Base-by-base conservation (phyloP, 1,140 invertebrate genomes). In the Lordiphosa clarofinis region DNA sequence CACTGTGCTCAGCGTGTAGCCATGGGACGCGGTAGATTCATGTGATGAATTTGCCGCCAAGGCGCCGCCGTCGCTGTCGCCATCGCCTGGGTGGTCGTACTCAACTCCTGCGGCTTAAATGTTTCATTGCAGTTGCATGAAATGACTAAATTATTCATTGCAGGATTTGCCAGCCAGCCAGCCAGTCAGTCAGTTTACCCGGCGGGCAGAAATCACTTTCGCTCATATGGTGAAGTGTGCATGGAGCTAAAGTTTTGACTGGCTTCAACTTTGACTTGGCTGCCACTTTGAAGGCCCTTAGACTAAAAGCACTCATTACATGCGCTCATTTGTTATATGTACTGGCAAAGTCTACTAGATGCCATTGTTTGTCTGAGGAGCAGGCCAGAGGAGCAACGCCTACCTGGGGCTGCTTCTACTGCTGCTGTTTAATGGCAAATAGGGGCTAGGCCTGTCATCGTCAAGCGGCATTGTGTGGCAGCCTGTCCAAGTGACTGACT, bases 101-200 rank as follows among this genome's bases (percentile, higher is more conserved):
- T 21, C 61, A 82, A 64, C 79, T 73, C 78, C 78, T 84, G 78
- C 78, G 78, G 78, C 78, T 82, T 84, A 73, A 84, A 86, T 84
- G 57, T 67, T 65, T 57, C 59, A 62, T 65, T 50, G 31, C 46
- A 50, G 58, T 59, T 57, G 63, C 63, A 62, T 74, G 48, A 52
- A 72, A 82, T 72, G 73, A 82, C 79, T 86, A 86, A 82, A 82
- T 82, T 82, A 82, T 82, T 82, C 79, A 82, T 86, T 82, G 79
- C 73, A 70, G 76, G 78, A 82, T 84, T 82, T 81, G 57, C 53
- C 42, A 48, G 59, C 59, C 40, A 33, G 40, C 50, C 39, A 43
- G 28, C 21, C 52, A 37, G 36, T 50, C 19, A 19, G 19, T 19
- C 19, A 19, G 19, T 42, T 35, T 21, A 6, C 21, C 48, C 36